These are phyloP conservation scores for Taxidea taxus DNA, from an alignment of 2,113 vertebrate genomes.

Conservation along the genomic window DNA sequence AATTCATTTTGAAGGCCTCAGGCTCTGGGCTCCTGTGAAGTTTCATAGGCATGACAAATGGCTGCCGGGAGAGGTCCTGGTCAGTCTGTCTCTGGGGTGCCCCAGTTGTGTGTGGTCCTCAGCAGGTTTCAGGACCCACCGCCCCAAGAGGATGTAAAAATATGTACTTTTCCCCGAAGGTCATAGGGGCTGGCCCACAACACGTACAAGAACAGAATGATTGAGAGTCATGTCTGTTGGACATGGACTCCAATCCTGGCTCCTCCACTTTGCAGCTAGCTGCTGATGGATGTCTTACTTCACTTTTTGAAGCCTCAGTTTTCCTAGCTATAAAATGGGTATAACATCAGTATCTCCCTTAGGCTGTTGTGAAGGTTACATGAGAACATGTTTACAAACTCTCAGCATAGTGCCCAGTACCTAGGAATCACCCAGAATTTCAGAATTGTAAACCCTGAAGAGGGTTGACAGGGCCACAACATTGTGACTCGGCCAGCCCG, in stretches of 20 bases:
- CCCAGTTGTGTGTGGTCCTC: too few species aligned
- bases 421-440: background rate
- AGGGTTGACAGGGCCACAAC: background rate
- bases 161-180: background rate
- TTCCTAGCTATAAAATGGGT: background rate
- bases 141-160: background rate
- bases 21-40: constrained; percentile 75
- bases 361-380: background rate
- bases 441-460: background rate
- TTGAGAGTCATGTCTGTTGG: background rate
- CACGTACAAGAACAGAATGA: background rate
- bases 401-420: background rate
- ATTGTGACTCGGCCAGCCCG: background rate
- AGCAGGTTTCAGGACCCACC: background rate
- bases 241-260: background rate
- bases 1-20: constrained; percentile 75
- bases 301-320: background rate
- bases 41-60: constrained; percentile 74
- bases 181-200: background rate
- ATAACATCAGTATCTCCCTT: background rate
- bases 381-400: background rate
- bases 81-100: rapidly evolving
- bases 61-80: constrained; percentile 55
- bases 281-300: background rate
- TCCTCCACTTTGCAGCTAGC: background rate